phyloP scores from a whole-genome alignment of 2,113 vertebrate species.

The Chascanopsetta lugubris region DNA sequence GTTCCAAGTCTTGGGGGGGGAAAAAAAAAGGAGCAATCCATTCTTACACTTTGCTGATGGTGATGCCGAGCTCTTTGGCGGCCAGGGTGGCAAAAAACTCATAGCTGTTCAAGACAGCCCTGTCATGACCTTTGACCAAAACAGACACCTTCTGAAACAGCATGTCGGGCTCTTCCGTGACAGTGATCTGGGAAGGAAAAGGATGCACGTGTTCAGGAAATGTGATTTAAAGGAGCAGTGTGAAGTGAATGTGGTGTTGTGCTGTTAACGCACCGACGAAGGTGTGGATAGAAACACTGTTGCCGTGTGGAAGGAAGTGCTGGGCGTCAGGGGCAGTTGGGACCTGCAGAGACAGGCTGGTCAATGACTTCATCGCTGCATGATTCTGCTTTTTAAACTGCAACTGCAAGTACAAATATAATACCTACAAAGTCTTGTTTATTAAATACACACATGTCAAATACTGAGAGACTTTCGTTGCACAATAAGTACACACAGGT shows the following conservation, averaged over 20 bases:
- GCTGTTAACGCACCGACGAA: constrained; percentile 55
- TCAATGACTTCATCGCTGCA: background rate
- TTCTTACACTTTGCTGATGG: constrained; percentile 87
- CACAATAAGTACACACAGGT: no score
- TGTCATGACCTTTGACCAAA: constrained; percentile 92
- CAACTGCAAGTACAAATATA: no score
- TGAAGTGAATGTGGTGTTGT: background rate
- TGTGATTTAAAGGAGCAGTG: background rate
- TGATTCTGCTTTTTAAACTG: no score
- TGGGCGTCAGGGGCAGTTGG: constrained; percentile 25
- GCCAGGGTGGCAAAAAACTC: constrained; percentile 91
- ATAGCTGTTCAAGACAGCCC: constrained; percentile 92
- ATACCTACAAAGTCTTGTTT: no score
- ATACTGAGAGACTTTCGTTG: no score
- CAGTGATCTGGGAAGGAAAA: constrained; percentile 79
- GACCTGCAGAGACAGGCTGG: constrained; percentile 34
- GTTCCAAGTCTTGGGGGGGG: no score
- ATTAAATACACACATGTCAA: no score
- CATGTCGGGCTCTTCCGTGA: constrained; percentile 88
- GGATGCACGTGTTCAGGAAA: no score
- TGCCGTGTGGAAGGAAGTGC: constrained; percentile 58
- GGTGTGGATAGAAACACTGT: constrained; percentile 33
- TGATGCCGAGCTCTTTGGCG: constrained; percentile 90
- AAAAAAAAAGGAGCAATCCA: background rate
- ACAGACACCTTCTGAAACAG: constrained; percentile 89